A percentile compares a stretch with the other conserved stretches of the same genome.
Conservation (phyloP, 2,888 invertebrate species). For the Nyleta sp. region DNA sequence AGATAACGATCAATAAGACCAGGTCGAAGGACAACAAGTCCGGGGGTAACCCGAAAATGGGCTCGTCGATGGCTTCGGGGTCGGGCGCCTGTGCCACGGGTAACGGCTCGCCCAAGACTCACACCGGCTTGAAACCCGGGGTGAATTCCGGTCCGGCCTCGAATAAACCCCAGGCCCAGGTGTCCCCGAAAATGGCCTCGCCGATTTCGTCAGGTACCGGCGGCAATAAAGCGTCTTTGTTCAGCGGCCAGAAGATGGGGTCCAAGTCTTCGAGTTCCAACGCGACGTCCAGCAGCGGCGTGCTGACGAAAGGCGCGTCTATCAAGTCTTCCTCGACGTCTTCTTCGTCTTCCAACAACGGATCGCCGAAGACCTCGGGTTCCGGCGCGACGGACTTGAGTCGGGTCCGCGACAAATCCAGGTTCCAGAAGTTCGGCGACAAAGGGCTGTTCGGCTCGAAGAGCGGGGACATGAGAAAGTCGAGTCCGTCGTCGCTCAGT, state of each 20-base stretch:
- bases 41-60: constrained; percentile 73
- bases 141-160: constrained; percentile 94
- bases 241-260: constrained; percentile 75
- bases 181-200: constrained; percentile 74
- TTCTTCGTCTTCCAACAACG: constrained; percentile 82
- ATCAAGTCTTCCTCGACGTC: constrained; percentile 66
- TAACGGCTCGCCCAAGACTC: constrained; percentile 89
- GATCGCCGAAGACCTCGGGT: constrained; percentile 86
- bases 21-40: constrained; percentile 88
- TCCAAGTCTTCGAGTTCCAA: constrained; percentile 77
- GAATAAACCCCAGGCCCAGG: constrained; percentile 87
- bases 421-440: constrained; percentile 85
- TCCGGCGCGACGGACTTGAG: constrained; percentile 84
- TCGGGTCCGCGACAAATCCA: constrained; percentile 86
- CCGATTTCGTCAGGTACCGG: constrained; percentile 73
- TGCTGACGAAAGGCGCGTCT: constrained; percentile 67
- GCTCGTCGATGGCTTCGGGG: constrained; percentile 72
- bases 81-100: constrained; percentile 70
- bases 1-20: constrained; percentile 95
- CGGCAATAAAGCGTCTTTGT: constrained; percentile 77
- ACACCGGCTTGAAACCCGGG: constrained; percentile 93
- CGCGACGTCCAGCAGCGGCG: constrained; percentile 68
- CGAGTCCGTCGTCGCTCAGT: constrained; percentile 86
- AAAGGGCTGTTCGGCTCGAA: constrained; percentile 86
- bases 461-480: constrained; percentile 84